Evolutionary conservation across 2,797 vertebrate genomes (phyloP).

Genomic region (Squalus acanthias): DNA sequence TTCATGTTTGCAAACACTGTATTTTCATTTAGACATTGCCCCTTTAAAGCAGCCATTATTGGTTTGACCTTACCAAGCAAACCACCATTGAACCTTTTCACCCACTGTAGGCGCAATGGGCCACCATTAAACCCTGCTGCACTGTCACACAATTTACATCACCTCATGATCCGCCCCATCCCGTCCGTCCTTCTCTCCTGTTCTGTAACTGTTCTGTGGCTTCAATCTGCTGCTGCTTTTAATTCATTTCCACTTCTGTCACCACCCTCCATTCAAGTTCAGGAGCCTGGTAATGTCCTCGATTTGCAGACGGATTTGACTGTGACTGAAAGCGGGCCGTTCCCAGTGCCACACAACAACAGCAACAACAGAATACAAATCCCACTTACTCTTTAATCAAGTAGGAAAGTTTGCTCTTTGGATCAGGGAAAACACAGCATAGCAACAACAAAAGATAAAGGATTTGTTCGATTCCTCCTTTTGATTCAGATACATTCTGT

Average conservation of each 20-base stretch:
- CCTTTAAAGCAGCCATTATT: neutral
- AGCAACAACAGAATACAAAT: neutral
- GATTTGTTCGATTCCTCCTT: neutral
- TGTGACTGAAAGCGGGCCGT: neutral
- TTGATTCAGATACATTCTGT: slow-evolving; percentile 3
- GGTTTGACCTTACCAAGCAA: neutral
- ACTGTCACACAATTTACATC: too few relatives aligned
- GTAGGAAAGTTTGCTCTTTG: neutral
- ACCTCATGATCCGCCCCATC: neutral
- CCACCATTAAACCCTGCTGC: neutral
- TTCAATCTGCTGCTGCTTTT: neutral
- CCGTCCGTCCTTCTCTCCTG: neutral
- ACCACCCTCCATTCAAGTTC: neutral
- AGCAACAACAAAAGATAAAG: neutral
- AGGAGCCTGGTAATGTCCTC: neutral
- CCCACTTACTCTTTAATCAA: neutral
- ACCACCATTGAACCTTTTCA: neutral
- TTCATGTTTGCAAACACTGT: neutral
- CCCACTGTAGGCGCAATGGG: neutral
- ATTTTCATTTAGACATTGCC: neutral
- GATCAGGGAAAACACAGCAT: slow-evolving; percentile 11
- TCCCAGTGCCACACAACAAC: neutral
- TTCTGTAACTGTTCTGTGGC: neutral
- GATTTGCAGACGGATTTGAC: neutral
- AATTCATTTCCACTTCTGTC: neutral